Evolutionary conservation across 2,113 vertebrate genomes (phyloP).

Genomic region (Gracilinanus agilis): DNA sequence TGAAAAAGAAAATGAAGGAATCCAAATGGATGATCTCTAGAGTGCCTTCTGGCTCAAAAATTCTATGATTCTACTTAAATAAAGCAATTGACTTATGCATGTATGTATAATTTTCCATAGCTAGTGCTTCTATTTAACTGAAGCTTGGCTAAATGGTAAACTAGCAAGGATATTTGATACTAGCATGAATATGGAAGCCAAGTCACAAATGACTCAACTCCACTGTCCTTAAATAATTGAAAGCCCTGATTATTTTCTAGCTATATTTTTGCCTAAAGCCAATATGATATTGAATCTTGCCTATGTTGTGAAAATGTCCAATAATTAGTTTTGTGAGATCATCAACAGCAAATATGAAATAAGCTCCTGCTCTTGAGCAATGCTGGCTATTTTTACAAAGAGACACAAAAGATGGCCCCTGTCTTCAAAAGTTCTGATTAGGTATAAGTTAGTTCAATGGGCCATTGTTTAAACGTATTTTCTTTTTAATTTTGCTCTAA

Average conservation of each 20-base stretch:
- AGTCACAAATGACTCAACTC: neutral
- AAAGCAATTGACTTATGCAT: constrained; percentile 15
- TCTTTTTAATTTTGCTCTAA: constrained; percentile 1
- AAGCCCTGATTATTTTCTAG: constrained; percentile 1
- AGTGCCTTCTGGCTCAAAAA: constrained; percentile 19
- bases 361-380: neutral
- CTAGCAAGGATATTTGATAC: neutral
- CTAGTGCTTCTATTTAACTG: neutral
- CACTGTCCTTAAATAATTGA: constrained; percentile 16
- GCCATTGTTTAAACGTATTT: constrained; percentile 20
- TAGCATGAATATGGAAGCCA: neutral
- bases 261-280: neutral
- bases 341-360: constrained; percentile 18
- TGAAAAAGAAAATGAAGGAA: constrained; percentile 2
- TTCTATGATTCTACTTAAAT: neutral
- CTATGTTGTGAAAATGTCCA: neutral
- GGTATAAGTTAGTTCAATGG: neutral
- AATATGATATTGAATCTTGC: constrained; percentile 13
- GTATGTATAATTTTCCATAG: constrained; percentile 12
- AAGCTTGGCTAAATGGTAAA: neutral
- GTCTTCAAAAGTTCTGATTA: neutral
- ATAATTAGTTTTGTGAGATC: constrained; percentile 9
- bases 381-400: neutral
- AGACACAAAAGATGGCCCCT: neutral
- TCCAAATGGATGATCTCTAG: constrained; percentile 31